Evolutionary conservation across 2,888 invertebrate genomes (phyloP), one percentile per base, ranked within the genome.

Genomic region (Drosophila anomelani): DNA sequence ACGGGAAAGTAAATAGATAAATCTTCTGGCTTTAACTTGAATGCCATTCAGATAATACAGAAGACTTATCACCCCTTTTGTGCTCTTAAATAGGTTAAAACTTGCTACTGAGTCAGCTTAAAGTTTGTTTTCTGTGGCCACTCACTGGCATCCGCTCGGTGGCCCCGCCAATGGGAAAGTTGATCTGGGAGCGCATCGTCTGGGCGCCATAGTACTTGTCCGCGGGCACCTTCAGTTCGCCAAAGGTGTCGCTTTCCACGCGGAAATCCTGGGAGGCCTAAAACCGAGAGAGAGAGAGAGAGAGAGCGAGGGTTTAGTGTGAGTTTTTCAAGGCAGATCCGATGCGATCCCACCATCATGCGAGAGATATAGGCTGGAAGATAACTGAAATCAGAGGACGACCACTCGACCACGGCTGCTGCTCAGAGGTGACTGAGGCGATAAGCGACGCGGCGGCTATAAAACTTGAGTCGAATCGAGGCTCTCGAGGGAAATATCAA

Each of bases 141-240:
- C 94, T 94, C 94, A 98, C 98, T 76, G 99, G 99, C 99, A 99
- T 99, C 78, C 97, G 94, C 93, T 99, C 99, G 70, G 95, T 95
- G 63, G 95, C 93, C 20, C 97, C 99, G 29, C 99, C 99, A 91
- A 99, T 99, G 49, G 98, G 97, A 93, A 99, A 99, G 93, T 99
- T 99, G 92, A 97, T 96, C 77, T 97, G 95, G 6, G 99, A 99
- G 77, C 99, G 94, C 75, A 98, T 96, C 13, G 99, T 99, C 93
- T 99, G 99, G 0, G 98, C 97, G 58, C 99, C 99, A 95, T 98
- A 99, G 90, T 98, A 96, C 91, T 95, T 97, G 91, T 98, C 96
- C 55, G 95, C 94, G 0, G 98, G 98, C 1, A 99, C 99, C 80
- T 97, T 95, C 59, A 99, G 93, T 91, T 99, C 98, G 1, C 99